Conservation (phyloP, 2,888 invertebrate species). For the Beris chalybata region DNA sequence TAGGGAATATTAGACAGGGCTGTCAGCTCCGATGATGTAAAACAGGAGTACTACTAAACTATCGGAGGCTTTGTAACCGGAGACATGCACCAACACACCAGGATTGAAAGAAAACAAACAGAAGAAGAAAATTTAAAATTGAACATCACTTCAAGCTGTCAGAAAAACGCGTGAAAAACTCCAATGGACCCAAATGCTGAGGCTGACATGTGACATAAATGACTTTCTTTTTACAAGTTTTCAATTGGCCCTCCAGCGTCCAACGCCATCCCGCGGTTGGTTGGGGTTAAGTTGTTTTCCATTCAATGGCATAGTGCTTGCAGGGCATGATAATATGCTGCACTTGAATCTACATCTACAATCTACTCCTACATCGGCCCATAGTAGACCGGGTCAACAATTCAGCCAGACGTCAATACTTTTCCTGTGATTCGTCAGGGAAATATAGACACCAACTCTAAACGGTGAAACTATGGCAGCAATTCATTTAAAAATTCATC, state of each 20-base stretch:
- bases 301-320: background rate
- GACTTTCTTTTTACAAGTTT: conserved; percentile 38
- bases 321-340: too few relatives aligned
- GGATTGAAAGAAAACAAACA: conserved; percentile 30
- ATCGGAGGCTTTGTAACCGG: background rate
- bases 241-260: conserved; percentile 6
- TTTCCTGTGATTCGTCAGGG: too few relatives aligned
- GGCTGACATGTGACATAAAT: conserved; percentile 40
- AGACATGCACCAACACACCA: conserved; percentile 2
- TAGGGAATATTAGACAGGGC: conserved; percentile 29
- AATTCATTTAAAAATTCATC: too few relatives aligned
- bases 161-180: conserved; percentile 39
- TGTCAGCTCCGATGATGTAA: conserved; percentile 37
- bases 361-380: background rate
- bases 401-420: too few relatives aligned
- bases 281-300: too few relatives aligned
- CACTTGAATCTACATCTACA: background rate
- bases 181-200: conserved; percentile 38
- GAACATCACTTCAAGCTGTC: conserved; percentile 40
- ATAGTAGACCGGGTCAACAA: background rate
- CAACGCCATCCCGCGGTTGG: background rate
- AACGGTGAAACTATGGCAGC: too few relatives aligned
- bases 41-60: conserved; percentile 23
- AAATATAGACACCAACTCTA: too few relatives aligned
- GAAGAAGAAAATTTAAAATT: conserved; percentile 37